Percentiles rank a stretch among this genome's conserved stretches.
phyloP scores from a whole-genome alignment of 1,140 invertebrate genomes.

The Apis florea region DNA sequence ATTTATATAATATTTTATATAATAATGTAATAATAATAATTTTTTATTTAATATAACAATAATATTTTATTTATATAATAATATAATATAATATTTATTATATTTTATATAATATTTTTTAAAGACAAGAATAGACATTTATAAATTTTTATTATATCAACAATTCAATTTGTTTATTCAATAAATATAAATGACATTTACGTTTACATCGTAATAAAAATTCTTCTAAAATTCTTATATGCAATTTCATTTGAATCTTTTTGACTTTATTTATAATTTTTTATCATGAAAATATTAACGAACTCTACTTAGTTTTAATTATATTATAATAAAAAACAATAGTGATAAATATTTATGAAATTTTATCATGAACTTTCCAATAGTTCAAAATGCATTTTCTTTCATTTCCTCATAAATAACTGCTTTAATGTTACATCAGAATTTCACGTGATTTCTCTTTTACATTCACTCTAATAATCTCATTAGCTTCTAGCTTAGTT shows the following conservation, averaged over 20 bases:
- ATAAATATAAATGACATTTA: neutral
- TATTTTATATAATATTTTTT: neutral
- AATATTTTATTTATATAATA: neutral
- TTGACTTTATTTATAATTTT: neutral
- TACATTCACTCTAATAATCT: constrained; percentile 8
- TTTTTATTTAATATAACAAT: no score
- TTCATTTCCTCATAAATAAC: neutral
- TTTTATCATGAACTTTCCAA: neutral
- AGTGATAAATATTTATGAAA: neutral
- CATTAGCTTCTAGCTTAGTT: neutral
- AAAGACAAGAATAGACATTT: neutral
- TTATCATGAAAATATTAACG: no score
- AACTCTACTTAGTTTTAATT: neutral
- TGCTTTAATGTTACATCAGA: neutral
- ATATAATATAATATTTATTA: neutral
- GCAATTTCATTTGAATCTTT: neutral
- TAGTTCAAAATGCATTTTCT: constrained; percentile 6
- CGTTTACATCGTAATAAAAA: neutral
- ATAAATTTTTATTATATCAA: neutral
- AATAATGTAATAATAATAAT: no score
- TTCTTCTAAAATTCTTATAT: no score
- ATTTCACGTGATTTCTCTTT: neutral
- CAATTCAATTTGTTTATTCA: neutral
- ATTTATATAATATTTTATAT: no score
- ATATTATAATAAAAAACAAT: neutral